Base-by-base conservation (phyloP, 2,797 vertebrate genomes). In the Trichosurus vulpecula region DNA sequence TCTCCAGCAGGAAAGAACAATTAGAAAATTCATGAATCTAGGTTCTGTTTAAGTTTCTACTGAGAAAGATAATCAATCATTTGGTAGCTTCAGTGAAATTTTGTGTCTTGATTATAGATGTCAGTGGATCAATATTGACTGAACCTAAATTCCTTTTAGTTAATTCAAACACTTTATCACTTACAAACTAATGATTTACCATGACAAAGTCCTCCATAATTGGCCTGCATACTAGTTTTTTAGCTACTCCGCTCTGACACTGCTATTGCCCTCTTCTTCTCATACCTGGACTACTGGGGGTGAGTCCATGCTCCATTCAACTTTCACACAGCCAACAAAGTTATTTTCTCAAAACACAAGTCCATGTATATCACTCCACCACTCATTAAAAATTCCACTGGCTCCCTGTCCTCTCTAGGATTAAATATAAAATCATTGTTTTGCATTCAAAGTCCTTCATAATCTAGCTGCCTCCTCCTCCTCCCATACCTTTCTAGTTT, bases 121-220 rank as follows among this genome's bases (percentile, higher is more conserved):
- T 91, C 57, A 90, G 92, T 90, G 74, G 93, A 94, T 91, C 91
- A 58, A 91, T 89, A 54, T 94, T 95, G 12, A 54, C 94, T 47
- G n/a, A 74, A n/a, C 27, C 91, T 90, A 92, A 81, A 87, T 87
- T 87, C 41, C 74, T 87, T 29, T 16, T 41, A 58, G 61, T 92
- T 30, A 55, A 53, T 96, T 96, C 93, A 90, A 94, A 91, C 41
- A 41, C 55, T 53, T 9, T 58, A 1, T 54, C 91, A 35, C 93
- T 56, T 30, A 93, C 30, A 90, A 93, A 89, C 35, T 87, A 27
- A 87, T 95, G 94, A 53, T 90, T 92, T 87, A 51, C 74, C 25
- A 51, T 2, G 22, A 14, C 41, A 25, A 47, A 47, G 74, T 87
- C 25, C 22, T 81, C 22, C 25, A 4, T 27, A 11, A 19, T 8